A percentile compares a stretch with the other conserved stretches of the same genome.
These are phyloP conservation scores for Drosophila bipectinata DNA, from an alignment of 1,140 invertebrate genomes.

Conservation along the genomic window DNA sequence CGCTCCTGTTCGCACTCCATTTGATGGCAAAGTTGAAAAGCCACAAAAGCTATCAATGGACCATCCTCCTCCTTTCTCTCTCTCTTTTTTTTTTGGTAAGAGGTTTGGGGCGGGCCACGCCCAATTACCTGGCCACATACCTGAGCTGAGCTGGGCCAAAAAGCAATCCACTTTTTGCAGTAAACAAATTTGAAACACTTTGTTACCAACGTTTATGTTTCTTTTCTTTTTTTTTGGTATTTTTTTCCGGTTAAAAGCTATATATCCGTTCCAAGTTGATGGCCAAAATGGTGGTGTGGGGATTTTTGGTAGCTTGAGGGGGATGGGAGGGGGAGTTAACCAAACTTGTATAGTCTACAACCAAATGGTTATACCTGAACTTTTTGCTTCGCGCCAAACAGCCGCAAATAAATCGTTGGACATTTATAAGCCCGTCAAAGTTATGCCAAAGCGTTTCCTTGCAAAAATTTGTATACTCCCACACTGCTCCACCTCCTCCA, in stretches of 20 bases:
- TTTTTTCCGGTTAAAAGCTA: conserved; percentile 30
- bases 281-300: background rate
- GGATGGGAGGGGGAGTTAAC: conserved; percentile 5
- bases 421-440: conserved; percentile 82
- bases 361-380: conserved; percentile 24
- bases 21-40: conserved; percentile 47
- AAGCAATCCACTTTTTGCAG: conserved; percentile 72
- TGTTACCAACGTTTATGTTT: conserved; percentile 65
- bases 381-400: conserved; percentile 18
- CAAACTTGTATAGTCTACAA: conserved; percentile 21
- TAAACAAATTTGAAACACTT: conserved; percentile 81
- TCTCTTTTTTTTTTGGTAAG: background rate
- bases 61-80: conserved; percentile 2
- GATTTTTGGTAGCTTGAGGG: background rate
- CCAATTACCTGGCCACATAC: conserved; percentile 59
- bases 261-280: conserved; percentile 28
- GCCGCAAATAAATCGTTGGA: conserved; percentile 81
- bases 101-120: conserved; percentile 41
- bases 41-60: conserved; percentile 63
- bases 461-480: conserved; percentile 52
- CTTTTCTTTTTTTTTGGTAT: background rate
- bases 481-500: no score
- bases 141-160: conserved; percentile 47
- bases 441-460: conserved; percentile 72
- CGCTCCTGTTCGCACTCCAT: conserved; percentile 61